These are phyloP conservation scores for Ivindomyrus marchei DNA, from an alignment of 2,113 vertebrate species.

Conservation along the genomic window DNA sequence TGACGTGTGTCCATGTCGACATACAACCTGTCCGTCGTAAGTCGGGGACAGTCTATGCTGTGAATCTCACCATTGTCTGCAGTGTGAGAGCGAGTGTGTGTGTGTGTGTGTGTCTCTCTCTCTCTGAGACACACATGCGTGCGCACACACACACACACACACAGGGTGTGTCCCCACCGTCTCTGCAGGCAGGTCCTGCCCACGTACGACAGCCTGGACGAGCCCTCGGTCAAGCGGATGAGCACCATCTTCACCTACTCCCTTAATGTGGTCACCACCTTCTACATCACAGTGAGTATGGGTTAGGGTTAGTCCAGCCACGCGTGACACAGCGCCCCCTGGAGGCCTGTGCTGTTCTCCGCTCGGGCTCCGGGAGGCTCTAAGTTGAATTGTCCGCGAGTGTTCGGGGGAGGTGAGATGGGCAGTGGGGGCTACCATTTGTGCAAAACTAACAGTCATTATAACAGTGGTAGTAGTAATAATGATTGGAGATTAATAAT, in stretches of 20 bases:
- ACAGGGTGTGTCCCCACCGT: conserved; percentile 24
- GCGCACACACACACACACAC: not conserved
- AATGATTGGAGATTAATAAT: not conserved
- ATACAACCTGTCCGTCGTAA: not conserved
- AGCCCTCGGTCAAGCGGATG: conserved; percentile 95
- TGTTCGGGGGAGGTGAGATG: not conserved
- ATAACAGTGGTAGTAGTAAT: not conserved
- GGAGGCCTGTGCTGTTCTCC: not conserved
- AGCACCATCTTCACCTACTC: conserved; percentile 93
- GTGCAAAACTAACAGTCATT: not conserved
- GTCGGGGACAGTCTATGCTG: not conserved
- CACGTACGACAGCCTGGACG: conserved; percentile 94
- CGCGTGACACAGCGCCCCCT: not conserved
- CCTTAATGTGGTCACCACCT: conserved; percentile 89
- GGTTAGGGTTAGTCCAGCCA: not conserved
- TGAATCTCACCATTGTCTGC: not conserved
- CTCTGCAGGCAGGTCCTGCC: conserved; percentile 86
- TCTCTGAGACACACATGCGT: not conserved
- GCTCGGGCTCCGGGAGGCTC: not conserved
- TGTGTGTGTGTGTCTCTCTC: not conserved
- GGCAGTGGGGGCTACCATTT: not conserved
- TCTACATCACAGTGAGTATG: conserved; percentile 87
- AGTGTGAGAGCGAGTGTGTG: not conserved
- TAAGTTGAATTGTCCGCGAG: not conserved
- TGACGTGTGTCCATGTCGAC: not conserved